These are phyloP conservation scores for Bombus huntii DNA, from an alignment of 1,140 invertebrate species.

Conservation along the genomic window DNA sequence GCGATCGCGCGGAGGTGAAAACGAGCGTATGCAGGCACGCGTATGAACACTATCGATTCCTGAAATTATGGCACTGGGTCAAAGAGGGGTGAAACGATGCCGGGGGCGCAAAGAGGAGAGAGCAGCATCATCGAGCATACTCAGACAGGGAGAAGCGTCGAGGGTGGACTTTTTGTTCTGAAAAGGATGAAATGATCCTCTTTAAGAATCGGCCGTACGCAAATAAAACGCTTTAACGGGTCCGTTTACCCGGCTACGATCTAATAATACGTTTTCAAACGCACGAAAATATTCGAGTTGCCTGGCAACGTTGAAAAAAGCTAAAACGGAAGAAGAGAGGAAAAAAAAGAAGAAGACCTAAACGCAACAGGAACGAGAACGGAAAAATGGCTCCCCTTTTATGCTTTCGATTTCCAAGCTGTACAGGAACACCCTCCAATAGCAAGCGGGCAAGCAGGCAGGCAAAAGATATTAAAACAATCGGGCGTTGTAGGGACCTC, in stretches of 20 bases:
- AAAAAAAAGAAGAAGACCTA: background rate
- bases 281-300: constrained; percentile 18
- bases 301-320: constrained; percentile 1
- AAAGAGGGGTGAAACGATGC: constrained; percentile 70
- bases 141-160: constrained; percentile 15
- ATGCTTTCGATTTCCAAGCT: constrained; percentile 33
- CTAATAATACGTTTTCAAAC: constrained; percentile 15
- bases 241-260: background rate
- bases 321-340: background rate
- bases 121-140: constrained; percentile 55
- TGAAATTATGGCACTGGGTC: constrained; percentile 81
- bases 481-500: constrained; percentile 59
- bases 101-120: constrained; percentile 46
- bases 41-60: constrained; percentile 77
- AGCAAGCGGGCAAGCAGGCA: constrained; percentile 31
- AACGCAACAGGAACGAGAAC: background rate
- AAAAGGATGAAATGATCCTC: constrained; percentile 40
- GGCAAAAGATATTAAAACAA: constrained; percentile 73
- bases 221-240: background rate
- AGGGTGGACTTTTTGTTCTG: constrained; percentile 40
- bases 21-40: constrained; percentile 65
- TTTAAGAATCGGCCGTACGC: constrained; percentile 15
- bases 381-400: background rate
- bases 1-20: constrained; percentile 49
- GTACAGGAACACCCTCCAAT: constrained; percentile 30